Percentiles rank a stretch among this genome's conserved stretches.
These are phyloP conservation scores for Ceratitis capitata DNA, from an alignment of 1,140 invertebrate genomes.

Conservation along the genomic window DNA sequence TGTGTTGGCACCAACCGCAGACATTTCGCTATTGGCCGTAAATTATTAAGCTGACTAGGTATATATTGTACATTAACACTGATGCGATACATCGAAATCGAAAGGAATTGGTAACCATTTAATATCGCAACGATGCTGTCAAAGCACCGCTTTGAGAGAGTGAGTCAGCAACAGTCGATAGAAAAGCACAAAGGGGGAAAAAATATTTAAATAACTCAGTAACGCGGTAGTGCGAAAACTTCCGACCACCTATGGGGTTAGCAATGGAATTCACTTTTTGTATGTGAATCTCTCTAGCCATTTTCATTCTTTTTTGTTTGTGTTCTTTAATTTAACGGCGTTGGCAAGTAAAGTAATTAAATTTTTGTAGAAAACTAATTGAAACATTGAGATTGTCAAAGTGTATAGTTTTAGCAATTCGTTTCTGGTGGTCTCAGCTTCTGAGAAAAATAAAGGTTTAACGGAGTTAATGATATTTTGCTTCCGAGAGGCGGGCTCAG, in stretches of 20 bases:
- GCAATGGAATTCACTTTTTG: not conserved
- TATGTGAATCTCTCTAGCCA: not conserved
- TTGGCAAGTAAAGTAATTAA: slow-evolving; percentile 8
- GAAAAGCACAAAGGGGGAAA: not conserved
- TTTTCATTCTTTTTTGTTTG: not conserved
- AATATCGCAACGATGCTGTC: not conserved
- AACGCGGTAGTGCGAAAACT: not conserved
- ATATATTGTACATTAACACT: slow-evolving; percentile 15
- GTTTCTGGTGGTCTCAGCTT: not conserved
- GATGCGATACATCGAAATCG: slow-evolving; percentile 4
- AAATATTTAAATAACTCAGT: not conserved
- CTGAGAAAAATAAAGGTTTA: not conserved
- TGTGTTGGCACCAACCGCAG: not conserved
- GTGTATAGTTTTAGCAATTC: not conserved
- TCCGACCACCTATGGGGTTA: slow-evolving; percentile 27
- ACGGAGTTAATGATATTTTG: no score
- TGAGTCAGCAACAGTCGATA: not conserved
- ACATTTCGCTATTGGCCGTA: not conserved
- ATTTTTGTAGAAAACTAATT: not conserved
- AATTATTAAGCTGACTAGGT: slow-evolving; percentile 38
- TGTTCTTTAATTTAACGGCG: not conserved
- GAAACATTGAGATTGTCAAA: slow-evolving; percentile 9
- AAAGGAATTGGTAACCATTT: not conserved
- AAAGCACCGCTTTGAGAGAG: not conserved
- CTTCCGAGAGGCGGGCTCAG: no score